phyloP scores from a whole-genome alignment of 1,140 invertebrate species.

The Drosophila leontia region DNA sequence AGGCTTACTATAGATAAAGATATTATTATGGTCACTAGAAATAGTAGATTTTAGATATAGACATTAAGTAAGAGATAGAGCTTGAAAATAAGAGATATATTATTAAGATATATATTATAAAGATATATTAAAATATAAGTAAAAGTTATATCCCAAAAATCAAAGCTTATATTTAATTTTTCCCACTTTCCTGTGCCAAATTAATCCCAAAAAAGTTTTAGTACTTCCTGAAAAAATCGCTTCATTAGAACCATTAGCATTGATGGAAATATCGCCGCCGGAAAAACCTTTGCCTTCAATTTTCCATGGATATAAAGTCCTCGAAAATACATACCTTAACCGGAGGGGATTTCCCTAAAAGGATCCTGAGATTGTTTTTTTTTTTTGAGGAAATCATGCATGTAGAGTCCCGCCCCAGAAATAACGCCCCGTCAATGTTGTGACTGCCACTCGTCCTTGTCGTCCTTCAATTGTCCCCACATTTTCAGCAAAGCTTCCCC shows the following conservation, averaged over 20 bases:
- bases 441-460: slow-evolving; percentile 41
- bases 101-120: too few species aligned
- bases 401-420: slow-evolving; percentile 26
- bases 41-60: too few species aligned
- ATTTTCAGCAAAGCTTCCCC: not conserved
- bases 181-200: not conserved
- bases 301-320: not conserved
- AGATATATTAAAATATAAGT: too few species aligned
- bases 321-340: slow-evolving; percentile 6
- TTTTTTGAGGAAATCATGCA: slow-evolving; percentile 38
- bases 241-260: slow-evolving; percentile 16
- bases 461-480: slow-evolving; percentile 28
- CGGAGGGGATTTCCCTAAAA: not conserved
- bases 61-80: too few species aligned
- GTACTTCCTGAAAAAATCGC: not conserved
- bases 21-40: not conserved
- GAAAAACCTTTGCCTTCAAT: slow-evolving; percentile 11
- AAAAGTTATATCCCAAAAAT: too few species aligned
- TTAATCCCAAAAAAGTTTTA: not conserved
- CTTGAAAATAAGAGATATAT: too few species aligned
- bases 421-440: slow-evolving; percentile 56
- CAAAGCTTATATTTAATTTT: not conserved
- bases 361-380: not conserved
- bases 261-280: not conserved
- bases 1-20: not conserved